Evolutionary conservation across 2,113 vertebrate species (phyloP), one percentile per base, ranked within the genome.

Genomic region (Campylorhamphus procurvoides): DNA sequence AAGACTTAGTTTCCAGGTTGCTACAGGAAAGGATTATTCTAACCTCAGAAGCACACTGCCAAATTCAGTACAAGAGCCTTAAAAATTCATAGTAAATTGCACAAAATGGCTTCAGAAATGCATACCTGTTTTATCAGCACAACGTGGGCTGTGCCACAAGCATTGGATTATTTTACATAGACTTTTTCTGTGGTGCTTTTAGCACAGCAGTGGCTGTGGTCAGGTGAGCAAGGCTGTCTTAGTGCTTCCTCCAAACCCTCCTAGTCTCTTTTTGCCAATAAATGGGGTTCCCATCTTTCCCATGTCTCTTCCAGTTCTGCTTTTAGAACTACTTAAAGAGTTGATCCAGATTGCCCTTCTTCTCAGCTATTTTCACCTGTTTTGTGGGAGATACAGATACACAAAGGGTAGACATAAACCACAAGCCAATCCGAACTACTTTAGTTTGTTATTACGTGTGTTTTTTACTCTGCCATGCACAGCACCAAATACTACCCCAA

Each of bases 131-230:
- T 64, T 29, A 22, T 74, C 47, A 71, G 15, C 27, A 14, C 40
- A 31, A 18, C 0, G 0, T 53, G 44, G 18, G 23, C 15, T 59
- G 24, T 55, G 18, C 42, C 42, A 74, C 25, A 77, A 68, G 12
- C 14, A 58, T 33, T 31, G 17, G 6, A 40, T 12, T 66, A 44
- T 66, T 69, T 80, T 47, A 77, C 14, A 14, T 18, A 50, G 29
- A n/a, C 6, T 19, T 76, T 2, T 76, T 64, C 35, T 49, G 23
- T 69, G 17, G 6, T 73, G 31, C 13, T 52, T 72, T 90, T 29
- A 55, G 10, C 9, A 20, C 18, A 59, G 14, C 19, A 62, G 37
- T 39, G 44, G 3, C 55, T 80, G 31, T 77, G 35, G 22, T 58
- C 37, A 87, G 25, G 3, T 53, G 53, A 49, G 19, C 31, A 73